Percentiles rank a stretch among this genome's conserved stretches.
phyloP scores from a whole-genome alignment of 2,888 invertebrate species.

The Amiota mariae region DNA sequence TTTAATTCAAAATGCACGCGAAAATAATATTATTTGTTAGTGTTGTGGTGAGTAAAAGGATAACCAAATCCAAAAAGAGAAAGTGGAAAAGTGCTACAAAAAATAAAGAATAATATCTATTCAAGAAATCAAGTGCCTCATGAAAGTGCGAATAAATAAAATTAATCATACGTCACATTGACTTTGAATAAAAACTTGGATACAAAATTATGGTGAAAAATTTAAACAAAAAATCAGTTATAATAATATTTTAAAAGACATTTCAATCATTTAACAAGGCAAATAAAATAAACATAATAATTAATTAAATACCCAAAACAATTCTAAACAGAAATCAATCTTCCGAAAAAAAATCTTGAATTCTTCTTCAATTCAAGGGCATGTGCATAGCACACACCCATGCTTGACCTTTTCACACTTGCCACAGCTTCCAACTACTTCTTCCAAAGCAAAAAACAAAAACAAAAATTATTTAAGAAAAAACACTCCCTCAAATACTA shows the following conservation, averaged over 20 bases:
- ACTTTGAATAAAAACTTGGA: not conserved
- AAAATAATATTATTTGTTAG: conserved; percentile 57
- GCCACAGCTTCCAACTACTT: conserved; percentile 20
- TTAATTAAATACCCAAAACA: not conserved
- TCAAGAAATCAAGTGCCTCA: conserved; percentile 15
- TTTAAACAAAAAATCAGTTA: not conserved
- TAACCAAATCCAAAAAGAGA: not conserved
- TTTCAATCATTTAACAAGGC: conserved; percentile 43
- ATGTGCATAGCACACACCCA: conserved; percentile 12
- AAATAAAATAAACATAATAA: conserved; percentile 36
- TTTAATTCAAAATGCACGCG: conserved; percentile 56
- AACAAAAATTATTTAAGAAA: not conserved
- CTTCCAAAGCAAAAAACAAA: not conserved
- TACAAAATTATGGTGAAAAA: not conserved
- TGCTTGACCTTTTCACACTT: conserved; percentile 20
- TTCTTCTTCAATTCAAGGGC: not conserved
- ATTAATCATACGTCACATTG: not conserved
- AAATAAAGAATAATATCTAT: not conserved
- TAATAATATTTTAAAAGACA: not conserved
- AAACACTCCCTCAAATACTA: not conserved
- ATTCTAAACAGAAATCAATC: conserved; percentile 2
- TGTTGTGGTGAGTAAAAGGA: conserved; percentile 61
- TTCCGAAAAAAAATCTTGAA: not conserved
- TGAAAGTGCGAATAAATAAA: conserved; percentile 34
- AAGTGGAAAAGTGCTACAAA: not conserved